Conservation (phyloP, 64 coral and sea anemone species). For the Acropora yongei region DNA sequence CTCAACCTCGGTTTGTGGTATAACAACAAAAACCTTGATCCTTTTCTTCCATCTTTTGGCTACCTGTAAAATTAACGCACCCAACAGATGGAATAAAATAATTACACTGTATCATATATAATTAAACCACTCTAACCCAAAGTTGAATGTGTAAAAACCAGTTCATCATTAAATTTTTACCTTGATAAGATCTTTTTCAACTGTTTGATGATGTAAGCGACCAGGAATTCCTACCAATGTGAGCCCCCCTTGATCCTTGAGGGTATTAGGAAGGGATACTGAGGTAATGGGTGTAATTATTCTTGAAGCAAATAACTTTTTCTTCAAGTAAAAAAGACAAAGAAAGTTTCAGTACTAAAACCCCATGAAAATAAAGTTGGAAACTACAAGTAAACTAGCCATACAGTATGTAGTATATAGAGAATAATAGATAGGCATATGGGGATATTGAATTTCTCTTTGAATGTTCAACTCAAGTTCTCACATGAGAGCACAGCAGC, state of each 20-base stretch:
- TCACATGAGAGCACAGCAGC: too few relatives aligned
- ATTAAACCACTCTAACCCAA: too few relatives aligned
- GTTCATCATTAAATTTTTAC: too few relatives aligned
- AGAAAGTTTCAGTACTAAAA: not conserved
- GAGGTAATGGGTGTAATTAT: constrained; percentile 27
- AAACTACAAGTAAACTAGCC: too few relatives aligned
- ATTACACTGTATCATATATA: not conserved
- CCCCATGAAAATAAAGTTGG: too few relatives aligned
- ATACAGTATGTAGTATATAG: too few relatives aligned
- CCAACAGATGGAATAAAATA: too few relatives aligned
- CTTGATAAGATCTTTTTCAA: constrained; percentile 79
- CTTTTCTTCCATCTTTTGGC: constrained; percentile 25
- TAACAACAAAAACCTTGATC: constrained; percentile 45
- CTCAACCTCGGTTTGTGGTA: constrained; percentile 67
- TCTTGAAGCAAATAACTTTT: constrained; percentile 59
- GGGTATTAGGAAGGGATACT: not conserved
- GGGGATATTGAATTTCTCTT: too few relatives aligned
- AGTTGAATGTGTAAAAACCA: too few relatives aligned
- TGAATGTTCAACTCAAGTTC: too few relatives aligned
- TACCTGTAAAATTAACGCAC: too few relatives aligned
- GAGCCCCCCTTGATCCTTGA: constrained; percentile 40
- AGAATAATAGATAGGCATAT: too few relatives aligned
- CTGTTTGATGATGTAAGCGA: constrained; percentile 39
- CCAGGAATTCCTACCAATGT: constrained; percentile 72
- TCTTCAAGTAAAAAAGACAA: constrained; percentile 35